Conservation (phyloP, 2,797 vertebrate species). For the Enteromius anoplus region DNA sequence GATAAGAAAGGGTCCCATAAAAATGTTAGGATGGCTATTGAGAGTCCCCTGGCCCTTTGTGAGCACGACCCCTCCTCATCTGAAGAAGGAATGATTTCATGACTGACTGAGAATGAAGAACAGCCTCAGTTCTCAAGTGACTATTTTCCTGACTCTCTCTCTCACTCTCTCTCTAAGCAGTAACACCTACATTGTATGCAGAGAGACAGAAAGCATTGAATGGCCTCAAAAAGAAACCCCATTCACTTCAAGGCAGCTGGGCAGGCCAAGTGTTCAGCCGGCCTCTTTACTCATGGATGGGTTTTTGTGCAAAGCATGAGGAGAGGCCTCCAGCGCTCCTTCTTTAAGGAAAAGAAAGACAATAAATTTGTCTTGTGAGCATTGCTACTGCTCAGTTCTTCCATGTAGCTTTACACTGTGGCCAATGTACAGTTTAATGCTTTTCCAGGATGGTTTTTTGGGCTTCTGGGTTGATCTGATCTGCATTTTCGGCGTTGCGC, state of each 20-base stretch:
- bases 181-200: slow-evolving; percentile 77
- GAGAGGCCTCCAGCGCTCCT: slow-evolving; percentile 58
- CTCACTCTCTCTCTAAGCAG: slow-evolving; percentile 67
- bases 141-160: slow-evolving; percentile 65
- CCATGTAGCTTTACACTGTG: slow-evolving; percentile 25
- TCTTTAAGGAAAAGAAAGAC: slow-evolving; percentile 62
- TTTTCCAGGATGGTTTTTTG: slow-evolving; percentile 11
- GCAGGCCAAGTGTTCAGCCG: slow-evolving; percentile 69
- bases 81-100: slow-evolving; percentile 64
- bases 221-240: slow-evolving; percentile 64
- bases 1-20: slow-evolving; percentile 65
- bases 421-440: slow-evolving; percentile 34
- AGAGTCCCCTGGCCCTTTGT: slow-evolving; percentile 51
- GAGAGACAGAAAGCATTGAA: slow-evolving; percentile 68
- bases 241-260: slow-evolving; percentile 78
- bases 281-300: slow-evolving; percentile 79
- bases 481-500: slow-evolving; percentile 45
- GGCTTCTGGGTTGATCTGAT: slow-evolving; percentile 29
- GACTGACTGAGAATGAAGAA: slow-evolving; percentile 61
- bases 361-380: slow-evolving; percentile 60
- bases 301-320: slow-evolving; percentile 73
- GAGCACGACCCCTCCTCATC: slow-evolving; percentile 56
- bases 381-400: slow-evolving; percentile 46
- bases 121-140: slow-evolving; percentile 62
- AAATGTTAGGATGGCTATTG: slow-evolving; percentile 64